These are phyloP conservation scores for Drymonia ruficornis DNA, from an alignment of 2,888 invertebrate species.

Conservation along the genomic window DNA sequence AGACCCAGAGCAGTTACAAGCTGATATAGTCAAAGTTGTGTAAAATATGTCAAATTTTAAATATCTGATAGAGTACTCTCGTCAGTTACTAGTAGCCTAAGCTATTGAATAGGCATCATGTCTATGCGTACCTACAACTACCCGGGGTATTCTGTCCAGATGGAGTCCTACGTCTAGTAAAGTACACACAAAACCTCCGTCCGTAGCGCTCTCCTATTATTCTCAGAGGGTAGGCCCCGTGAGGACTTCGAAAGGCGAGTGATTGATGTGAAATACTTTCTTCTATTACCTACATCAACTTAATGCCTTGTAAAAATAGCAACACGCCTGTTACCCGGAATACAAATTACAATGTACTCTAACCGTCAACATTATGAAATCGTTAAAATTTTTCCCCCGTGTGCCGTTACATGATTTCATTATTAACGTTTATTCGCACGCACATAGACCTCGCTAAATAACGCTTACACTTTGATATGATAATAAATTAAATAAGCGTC, in stretches of 20 bases:
- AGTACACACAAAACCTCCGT: background rate
- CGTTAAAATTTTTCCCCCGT: slow-evolving; percentile 66
- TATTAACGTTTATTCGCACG: slow-evolving; percentile 74
- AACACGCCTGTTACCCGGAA: slow-evolving; percentile 39
- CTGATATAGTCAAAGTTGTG: too few relatives aligned
- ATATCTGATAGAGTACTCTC: too few relatives aligned
- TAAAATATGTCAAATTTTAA: too few relatives aligned
- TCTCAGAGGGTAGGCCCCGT: background rate
- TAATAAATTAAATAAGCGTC: slow-evolving; percentile 81
- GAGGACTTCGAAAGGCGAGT: slow-evolving; percentile 10
- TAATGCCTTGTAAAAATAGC: slow-evolving; percentile 27
- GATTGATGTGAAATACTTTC: slow-evolving; percentile 6
- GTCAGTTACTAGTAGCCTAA: too few relatives aligned
- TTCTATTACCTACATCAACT: slow-evolving; percentile 6
- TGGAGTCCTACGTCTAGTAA: too few relatives aligned
- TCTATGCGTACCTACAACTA: background rate
- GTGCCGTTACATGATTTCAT: slow-evolving; percentile 71
- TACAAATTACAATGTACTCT: slow-evolving; percentile 53
- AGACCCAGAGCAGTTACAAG: too few relatives aligned
- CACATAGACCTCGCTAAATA: slow-evolving; percentile 71
- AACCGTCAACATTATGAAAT: slow-evolving; percentile 64
- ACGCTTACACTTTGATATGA: slow-evolving; percentile 79
- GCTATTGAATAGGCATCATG: too few relatives aligned
- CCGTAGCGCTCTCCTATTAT: background rate
- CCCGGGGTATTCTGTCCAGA: too few relatives aligned